Conservation (phyloP, 2,113 vertebrate genomes). For the Solea solea region DNA sequence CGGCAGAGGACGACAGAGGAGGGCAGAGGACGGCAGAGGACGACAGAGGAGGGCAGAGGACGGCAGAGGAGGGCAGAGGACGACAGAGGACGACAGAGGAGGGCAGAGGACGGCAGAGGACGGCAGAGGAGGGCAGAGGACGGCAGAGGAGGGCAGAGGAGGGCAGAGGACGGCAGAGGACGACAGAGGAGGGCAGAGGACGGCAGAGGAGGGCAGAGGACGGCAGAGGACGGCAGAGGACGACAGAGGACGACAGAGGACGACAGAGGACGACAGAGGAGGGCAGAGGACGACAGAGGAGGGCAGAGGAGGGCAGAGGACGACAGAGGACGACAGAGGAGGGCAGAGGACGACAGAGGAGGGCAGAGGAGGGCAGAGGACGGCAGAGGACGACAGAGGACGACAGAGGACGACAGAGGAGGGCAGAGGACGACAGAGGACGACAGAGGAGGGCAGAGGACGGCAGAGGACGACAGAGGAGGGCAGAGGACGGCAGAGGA, state of each 20-base stretch:
- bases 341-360: too few relatives aligned
- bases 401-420: slow-evolving; percentile 14
- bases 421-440: not conserved
- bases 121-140: too few relatives aligned
- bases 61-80: not conserved
- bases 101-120: not conserved
- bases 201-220: not conserved
- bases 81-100: not conserved
- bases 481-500: too few relatives aligned
- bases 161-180: slow-evolving; percentile 14
- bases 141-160: too few relatives aligned
- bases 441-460: not conserved
- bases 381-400: slow-evolving; percentile 8
- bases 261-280: slow-evolving; percentile 8
- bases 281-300: slow-evolving; percentile 14
- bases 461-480: too few relatives aligned
- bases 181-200: not conserved
- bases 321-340: not conserved
- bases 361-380: too few relatives aligned
- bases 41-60: slow-evolving; percentile 31
- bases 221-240: too few relatives aligned
- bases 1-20: too few relatives aligned
- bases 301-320: not conserved
- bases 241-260: too few relatives aligned
- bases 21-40: too few relatives aligned